These are phyloP conservation scores for Anastrepha ludens DNA, from an alignment of 1,140 invertebrate genomes.

Conservation along the genomic window DNA sequence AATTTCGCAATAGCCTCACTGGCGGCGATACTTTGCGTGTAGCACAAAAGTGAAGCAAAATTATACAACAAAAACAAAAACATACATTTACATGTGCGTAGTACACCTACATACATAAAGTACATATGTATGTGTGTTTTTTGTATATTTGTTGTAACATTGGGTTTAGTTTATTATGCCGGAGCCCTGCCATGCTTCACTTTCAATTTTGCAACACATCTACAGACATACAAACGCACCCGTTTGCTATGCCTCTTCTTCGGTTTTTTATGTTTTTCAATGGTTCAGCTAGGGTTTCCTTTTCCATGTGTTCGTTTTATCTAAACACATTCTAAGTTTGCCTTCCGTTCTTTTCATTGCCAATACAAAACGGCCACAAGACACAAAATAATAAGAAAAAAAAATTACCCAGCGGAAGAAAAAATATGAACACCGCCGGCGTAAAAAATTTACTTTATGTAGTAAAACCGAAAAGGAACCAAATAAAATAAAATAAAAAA, in stretches of 20 bases:
- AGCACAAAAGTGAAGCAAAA: conserved; percentile 34
- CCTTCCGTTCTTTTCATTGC: conserved; percentile 3
- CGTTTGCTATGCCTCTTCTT: neutral
- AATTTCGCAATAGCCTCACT: conserved; percentile 33
- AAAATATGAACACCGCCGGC: neutral
- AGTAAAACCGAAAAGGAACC: neutral
- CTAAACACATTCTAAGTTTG: neutral
- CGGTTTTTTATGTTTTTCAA: neutral
- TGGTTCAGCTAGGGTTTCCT: neutral
- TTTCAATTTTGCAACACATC: neutral
- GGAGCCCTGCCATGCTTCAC: neutral
- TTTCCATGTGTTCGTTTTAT: neutral
- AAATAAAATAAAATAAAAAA: too few relatives aligned
- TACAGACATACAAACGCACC: too few relatives aligned
- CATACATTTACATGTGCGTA: neutral
- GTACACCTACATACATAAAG: too few relatives aligned
- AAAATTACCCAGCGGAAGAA: too few relatives aligned
- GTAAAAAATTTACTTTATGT: neutral
- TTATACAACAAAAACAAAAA: neutral
- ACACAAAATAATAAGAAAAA: neutral
- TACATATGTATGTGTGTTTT: neutral
- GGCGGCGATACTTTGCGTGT: conserved; percentile 20
- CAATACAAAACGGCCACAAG: neutral
- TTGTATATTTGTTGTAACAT: neutral
- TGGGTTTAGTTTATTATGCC: too few relatives aligned